Evolutionary conservation across 2,888 invertebrate genomes (phyloP), one percentile per base, ranked within the genome.

Genomic region (Megaustenia siamemsis): DNA sequence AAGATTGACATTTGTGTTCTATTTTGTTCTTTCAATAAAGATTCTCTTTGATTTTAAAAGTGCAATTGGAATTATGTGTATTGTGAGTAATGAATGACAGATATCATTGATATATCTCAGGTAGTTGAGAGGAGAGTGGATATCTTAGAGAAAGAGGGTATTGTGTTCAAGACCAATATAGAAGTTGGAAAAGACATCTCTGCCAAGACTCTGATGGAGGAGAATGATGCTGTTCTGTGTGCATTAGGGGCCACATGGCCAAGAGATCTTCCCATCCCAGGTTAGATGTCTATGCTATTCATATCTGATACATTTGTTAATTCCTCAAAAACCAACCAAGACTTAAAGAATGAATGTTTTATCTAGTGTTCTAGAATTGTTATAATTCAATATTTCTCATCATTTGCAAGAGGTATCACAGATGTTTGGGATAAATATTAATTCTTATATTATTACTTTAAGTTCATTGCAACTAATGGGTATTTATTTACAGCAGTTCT

Each of bases 161-260:
- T 98, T 86, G 94, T 94, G 3, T 99, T 99, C 95, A 97, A 97
- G 93, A 97, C 97, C 73, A 97, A 97, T 93, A 96, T 97, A 40
- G 96, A 98, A 93, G 97, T 99, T 78, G 99, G 99, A 85, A 97
- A 97, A 93, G 97, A 98, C 93, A 96, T 98, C 82, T 96, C 97
- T 21, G 97, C 97, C 0, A 96, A 96, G 56, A 84, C 91, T 18
- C 87, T 94, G n/a, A 91, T 94, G 93, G 93, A 94, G 87, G 96
- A 97, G 90, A 96, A 96, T 94, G 97, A 98, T 94, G 98, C 98
- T 0, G 95, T 99, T 12, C 95, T 99, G 0, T 95, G 99, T 21
- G 97, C 98, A 93, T 96, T 97, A 86, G 99, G 99, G 10, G 97
- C 99, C 8, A 99, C 99, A 0, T 98, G 98, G 97, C 99, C 99